A percentile compares a stretch with the other conserved stretches of the same genome.
Evolutionary conservation across 2,888 invertebrate species (phyloP).

Genomic region (Apomyelois bistriatella): DNA sequence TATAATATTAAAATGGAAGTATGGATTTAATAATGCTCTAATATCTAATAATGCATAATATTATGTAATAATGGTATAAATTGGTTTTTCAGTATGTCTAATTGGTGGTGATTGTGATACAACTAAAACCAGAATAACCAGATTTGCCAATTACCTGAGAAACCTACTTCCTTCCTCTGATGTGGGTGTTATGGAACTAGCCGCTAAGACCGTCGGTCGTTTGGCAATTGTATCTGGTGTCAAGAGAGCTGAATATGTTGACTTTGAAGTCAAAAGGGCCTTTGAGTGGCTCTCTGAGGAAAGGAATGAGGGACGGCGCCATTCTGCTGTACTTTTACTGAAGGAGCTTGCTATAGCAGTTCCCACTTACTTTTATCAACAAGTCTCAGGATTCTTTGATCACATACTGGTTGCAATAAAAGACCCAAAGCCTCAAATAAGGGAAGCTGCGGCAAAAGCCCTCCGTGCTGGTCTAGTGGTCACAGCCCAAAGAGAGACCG

Average conservation of each 20-base stretch:
- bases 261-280: constrained; percentile 97
- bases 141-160: constrained; percentile 95
- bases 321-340: constrained; percentile 94
- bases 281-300: constrained; percentile 97
- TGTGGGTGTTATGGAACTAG: constrained; percentile 96
- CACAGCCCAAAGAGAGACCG: constrained; percentile 97
- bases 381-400: constrained; percentile 95
- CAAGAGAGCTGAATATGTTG: constrained; percentile 97
- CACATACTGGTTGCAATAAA: constrained; percentile 94
- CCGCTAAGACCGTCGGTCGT: constrained; percentile 96
- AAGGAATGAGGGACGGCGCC: constrained; percentile 93
- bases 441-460: constrained; percentile 96
- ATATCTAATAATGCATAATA: no score
- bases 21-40: no score
- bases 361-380: constrained; percentile 98
- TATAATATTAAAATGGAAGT: no score
- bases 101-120: constrained; percentile 96
- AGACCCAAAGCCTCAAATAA: constrained; percentile 93
- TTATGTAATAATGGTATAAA: no score
- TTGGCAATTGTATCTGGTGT: constrained; percentile 95
- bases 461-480: constrained; percentile 96
- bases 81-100: constrained; percentile 86
- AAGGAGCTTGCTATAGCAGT: constrained; percentile 96
- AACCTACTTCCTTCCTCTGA: constrained; percentile 94
- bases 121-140: constrained; percentile 91